Evolutionary conservation across 2,888 invertebrate species (phyloP), one percentile per base, ranked within the genome.

Genomic region (Mamestra brassicae): DNA sequence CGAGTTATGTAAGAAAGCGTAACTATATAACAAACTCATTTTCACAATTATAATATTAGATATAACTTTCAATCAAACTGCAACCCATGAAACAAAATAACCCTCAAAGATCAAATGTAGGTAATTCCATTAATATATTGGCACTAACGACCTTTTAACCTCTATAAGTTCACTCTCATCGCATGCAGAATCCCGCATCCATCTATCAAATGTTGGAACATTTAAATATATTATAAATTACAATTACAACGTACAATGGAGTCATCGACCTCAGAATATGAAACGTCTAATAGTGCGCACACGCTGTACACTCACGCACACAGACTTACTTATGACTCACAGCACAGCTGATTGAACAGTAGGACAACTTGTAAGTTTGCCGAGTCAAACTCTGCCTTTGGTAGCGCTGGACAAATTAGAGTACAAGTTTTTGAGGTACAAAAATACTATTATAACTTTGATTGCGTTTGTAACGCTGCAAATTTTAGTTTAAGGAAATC

Each of bases 161-260:
- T 84, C 76, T 76, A 74, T 65, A 54, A 58, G 78, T 61, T 70
- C 71, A 63, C 63, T 66, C 63, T 69, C 78, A 74, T 69, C 71
- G 71, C 85, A 87, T 85, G 91, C 92, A 89, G 90, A 91, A 92
- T 92, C 91, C 90, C 88, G 83, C 88, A 84, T 86, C 90, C 92
- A 93, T 94, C 92, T 93, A 93, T 94, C 93, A 94, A 93, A 94
- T 92, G 91, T 90, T 90, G 76, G 80, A 90, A 88, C 92, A 94
- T 95, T 95, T 94, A 94, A 95, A 95, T 95, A 94, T 94, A 95
- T 95, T 94, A 93, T 94, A 94, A 95, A 93, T 94, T 95, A 94
- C 94, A 95, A 95, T 95, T 94, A 93, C 88, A 93, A 91, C 90
- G 91, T 90, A 85, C 83, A 67, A 65, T 65, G 71, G 90, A 93